Base-by-base conservation (phyloP, 2,888 invertebrate genomes). In the Dasysyrphus tricinctus region DNA sequence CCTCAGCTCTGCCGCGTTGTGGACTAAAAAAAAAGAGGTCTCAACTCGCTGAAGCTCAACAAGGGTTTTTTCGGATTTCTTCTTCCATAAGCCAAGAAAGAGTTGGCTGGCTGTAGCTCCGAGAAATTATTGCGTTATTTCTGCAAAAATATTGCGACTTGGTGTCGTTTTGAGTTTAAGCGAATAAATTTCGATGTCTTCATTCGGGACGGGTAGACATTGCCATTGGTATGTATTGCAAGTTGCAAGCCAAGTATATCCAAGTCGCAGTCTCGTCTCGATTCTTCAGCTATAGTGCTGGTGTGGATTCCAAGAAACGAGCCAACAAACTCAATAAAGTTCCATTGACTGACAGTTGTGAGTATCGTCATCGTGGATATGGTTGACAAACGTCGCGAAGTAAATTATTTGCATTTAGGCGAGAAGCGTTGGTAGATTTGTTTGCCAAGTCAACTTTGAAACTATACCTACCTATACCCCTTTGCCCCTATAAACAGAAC, bases 181-280 rank as follows among this genome's bases (percentile, higher is more conserved):
- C 81, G 74, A 82, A 86, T 86, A 86, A 86, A 86, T 86, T 86
- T 79, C 86, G 82, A 86, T 82, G 86, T 86, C 86, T 86, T 86
- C 86, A 86, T 86, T 78, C 47, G 74, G 61, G 70, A 61, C 49
- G 61, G 73, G 34, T 12, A 34, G 57, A 57, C 37, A 11, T 37
- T 47, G 29, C 29, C 47, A 44, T 32, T 67, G 49, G 61, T 61
- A 24, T 61, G 61, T 61, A 24, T 61, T 14, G 19, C 42, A 42
- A n/a, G n/a, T n/a, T n/a, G n/a, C n/a, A n/a, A n/a, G n/a, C n/a
- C n/a, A n/a, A n/a, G n/a, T n/a, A n/a, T n/a, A 42, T 47, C 44
- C 47, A 65, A 63, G 32, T 44, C 49, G 12, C 6, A 14, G 51
- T 51, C 7, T 47, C 44, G 14, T 19, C 19, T 34, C 47, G 29